Evolutionary conservation across 2,797 vertebrate genomes (phyloP), one percentile per base, ranked within the genome.

Genomic region (Poliocrania exsul): DNA sequence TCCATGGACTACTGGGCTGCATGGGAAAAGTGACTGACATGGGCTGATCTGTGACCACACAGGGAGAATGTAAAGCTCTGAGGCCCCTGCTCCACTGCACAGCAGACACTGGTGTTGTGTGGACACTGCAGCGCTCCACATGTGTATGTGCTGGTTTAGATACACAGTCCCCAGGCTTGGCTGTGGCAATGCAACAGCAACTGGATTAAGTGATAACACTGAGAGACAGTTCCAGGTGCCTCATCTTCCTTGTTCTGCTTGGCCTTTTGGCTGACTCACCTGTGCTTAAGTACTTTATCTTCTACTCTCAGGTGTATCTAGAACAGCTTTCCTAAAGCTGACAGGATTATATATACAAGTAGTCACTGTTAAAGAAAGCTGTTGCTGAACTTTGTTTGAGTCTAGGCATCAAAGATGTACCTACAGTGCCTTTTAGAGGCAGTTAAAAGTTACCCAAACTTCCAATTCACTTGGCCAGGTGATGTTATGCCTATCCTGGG

Each of bases 1-100:
- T 24, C 42, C 53, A 25, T 1, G 1, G 54, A 6, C 60, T 62
- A 10, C 0, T 1, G 20, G 38, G 14, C 2, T 11, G 11, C 0
- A 1, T 42, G 58, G 28, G 58, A 54, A 60, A 23, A 31, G 51
- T 73, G 61, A 33, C 11, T 29, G 81, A 23, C 35, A 49, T 28
- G 23, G 54, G 28, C 53, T 42, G 24, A 24, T 19, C 44, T 58
- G 50, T 38, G 8, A 49, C 40, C 16, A 8, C 0, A 0, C 7
- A 33, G 38, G 35, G 40, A 60, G 37, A 65, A 70, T 4, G 13
- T 8, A 12, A 49, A 12, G 26, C 6, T 74, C 50, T 51, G n/a
- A 71, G 65, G 26, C 6, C 42, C 7, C 14, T 25, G 31, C 50
- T 42, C 14, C 5, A 0, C 13, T 51, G 61, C 56, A 16, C 0